Evolutionary conservation across 2,797 vertebrate genomes (phyloP).

Genomic region (Hemibagrus guttatus): DNA sequence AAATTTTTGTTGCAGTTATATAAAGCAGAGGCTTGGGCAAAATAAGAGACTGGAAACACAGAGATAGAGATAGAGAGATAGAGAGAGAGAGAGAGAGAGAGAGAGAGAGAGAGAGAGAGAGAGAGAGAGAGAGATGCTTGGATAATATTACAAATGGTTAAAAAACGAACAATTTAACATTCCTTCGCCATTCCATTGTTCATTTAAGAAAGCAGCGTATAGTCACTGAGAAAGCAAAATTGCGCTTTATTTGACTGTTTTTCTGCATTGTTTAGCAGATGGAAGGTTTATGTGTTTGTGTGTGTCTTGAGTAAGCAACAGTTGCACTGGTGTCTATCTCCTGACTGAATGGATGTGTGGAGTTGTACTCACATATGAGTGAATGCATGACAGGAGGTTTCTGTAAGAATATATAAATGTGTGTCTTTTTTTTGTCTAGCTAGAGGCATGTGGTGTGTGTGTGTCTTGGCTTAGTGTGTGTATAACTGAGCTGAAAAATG

Average conservation of each 20-base stretch:
- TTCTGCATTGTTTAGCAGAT: neutral
- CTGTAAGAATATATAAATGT: constrained; percentile 27
- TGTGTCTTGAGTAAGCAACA: neutral
- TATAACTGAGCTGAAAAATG: constrained; percentile 73
- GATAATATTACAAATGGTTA: neutral
- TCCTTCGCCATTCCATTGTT: neutral
- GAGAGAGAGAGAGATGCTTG: neutral
- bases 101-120: neutral
- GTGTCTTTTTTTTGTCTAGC: constrained; percentile 56
- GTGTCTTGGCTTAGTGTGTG: constrained; percentile 64
- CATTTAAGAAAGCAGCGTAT: neutral
- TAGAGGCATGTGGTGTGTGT: constrained; percentile 54
- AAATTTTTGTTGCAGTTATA: neutral
- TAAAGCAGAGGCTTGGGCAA: neutral
- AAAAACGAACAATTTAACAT: neutral
- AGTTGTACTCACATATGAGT: constrained; percentile 12
- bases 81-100: neutral
- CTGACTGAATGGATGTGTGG: constrained; percentile 5
- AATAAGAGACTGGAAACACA: neutral
- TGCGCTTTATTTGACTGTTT: neutral
- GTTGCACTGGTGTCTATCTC: neutral
- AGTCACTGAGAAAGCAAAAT: neutral
- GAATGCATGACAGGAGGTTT: constrained; percentile 16
- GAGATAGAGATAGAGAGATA: neutral
- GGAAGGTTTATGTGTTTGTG: neutral